These are phyloP conservation scores for Danio choprae DNA, from an alignment of 2,797 vertebrate genomes.

Conservation along the genomic window DNA sequence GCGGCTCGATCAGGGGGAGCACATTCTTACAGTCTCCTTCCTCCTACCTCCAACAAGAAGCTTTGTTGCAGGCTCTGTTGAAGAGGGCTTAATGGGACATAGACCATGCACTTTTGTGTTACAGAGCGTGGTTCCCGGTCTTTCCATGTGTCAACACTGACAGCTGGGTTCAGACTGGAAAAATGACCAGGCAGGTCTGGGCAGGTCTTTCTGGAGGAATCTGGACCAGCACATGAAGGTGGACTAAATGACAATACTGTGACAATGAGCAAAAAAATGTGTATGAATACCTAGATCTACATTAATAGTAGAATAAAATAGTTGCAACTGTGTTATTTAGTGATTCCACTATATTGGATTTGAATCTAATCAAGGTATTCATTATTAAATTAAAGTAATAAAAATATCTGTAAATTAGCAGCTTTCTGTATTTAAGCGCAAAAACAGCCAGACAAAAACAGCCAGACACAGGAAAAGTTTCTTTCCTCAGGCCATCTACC, in stretches of 20 bases:
- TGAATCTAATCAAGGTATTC: too few relatives aligned
- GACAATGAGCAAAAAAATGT: not conserved
- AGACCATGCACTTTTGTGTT: constrained; percentile 64
- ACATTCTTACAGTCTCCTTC: constrained; percentile 69
- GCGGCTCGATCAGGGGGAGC: constrained; percentile 54
- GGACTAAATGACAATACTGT: not conserved
- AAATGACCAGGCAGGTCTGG: constrained; percentile 29
- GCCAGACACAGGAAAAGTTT: too few relatives aligned
- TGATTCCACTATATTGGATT: not conserved
- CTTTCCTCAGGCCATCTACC: too few relatives aligned
- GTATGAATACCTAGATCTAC: not conserved
- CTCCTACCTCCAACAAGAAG: constrained; percentile 72
- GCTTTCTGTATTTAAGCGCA: too few relatives aligned
- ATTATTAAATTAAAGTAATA: too few relatives aligned
- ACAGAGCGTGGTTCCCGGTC: constrained; percentile 57
- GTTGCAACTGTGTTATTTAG: not conserved
- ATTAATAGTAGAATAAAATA: not conserved
- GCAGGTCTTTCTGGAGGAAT: constrained; percentile 13
- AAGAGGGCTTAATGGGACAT: constrained; percentile 65
- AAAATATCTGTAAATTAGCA: too few relatives aligned
- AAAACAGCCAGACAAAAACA: too few relatives aligned
- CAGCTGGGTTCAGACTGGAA: constrained; percentile 60
- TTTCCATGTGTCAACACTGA: constrained; percentile 54
- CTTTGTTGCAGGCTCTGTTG: constrained; percentile 69
- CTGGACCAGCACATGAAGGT: not conserved